Evolutionary conservation across 2,888 invertebrate species (phyloP).

Genomic region (Synergus laeviventris): DNA sequence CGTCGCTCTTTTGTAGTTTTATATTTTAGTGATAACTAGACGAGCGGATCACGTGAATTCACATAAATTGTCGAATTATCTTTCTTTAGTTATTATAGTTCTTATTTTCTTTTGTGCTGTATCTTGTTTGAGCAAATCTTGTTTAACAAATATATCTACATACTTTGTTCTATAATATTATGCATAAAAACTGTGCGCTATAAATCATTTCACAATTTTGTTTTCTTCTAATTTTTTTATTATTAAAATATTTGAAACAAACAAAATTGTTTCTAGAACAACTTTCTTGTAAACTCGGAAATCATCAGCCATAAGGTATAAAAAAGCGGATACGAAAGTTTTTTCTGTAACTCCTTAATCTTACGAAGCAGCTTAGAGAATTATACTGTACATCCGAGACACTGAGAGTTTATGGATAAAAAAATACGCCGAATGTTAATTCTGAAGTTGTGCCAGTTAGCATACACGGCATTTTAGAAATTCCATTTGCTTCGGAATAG

Average conservation of each 20-base stretch:
- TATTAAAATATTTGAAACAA: slow-evolving; percentile 22
- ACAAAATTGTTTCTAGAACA: slow-evolving; percentile 14
- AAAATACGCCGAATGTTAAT: background rate
- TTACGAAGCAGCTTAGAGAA: background rate
- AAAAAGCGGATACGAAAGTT: background rate
- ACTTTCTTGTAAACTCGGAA: slow-evolving; percentile 2
- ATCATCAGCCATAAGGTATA: background rate
- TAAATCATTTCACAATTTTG: background rate
- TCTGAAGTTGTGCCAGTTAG: background rate
- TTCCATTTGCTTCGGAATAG: background rate
- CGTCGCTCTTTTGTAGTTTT: slow-evolving; percentile 15
- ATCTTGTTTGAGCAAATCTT: background rate
- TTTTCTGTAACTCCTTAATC: background rate
- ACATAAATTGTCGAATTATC: slow-evolving; percentile 4
- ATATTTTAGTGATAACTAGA: slow-evolving; percentile 6
- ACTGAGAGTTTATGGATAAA: background rate
- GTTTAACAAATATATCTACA: background rate
- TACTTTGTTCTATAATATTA: background rate
- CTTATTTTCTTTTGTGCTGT: background rate
- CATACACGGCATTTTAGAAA: background rate
- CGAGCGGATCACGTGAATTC: slow-evolving; percentile 2
- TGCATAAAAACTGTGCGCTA: slow-evolving; percentile 16
- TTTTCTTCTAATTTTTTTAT: background rate
- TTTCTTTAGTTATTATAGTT: background rate
- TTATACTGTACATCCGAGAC: background rate